Evolutionary conservation across 2,888 invertebrate species (phyloP).

Genomic region (Euzetes globulus): DNA sequence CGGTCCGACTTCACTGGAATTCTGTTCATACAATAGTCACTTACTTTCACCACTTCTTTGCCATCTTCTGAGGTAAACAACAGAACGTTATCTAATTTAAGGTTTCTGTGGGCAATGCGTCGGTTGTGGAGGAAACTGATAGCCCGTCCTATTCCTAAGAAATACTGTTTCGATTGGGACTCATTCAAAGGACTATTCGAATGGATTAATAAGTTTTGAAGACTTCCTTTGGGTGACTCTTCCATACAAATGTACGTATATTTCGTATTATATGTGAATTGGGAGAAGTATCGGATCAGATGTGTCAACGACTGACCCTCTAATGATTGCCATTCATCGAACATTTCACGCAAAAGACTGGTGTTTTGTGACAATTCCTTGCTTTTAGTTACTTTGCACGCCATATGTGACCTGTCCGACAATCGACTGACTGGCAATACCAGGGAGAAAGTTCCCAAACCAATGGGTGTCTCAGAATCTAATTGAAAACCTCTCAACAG

Average conservation of each 20-base stretch:
- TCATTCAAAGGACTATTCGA: background rate
- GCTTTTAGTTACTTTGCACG: background rate
- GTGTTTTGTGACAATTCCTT: background rate
- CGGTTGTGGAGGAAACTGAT: background rate
- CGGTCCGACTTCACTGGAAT: background rate
- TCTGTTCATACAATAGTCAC: conserved; percentile 5
- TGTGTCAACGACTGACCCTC: background rate
- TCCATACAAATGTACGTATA: background rate
- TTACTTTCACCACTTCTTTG: conserved; percentile 3
- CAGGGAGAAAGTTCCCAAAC: background rate
- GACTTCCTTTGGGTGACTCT: background rate
- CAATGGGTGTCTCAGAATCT: background rate
- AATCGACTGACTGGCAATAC: background rate
- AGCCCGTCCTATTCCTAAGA: background rate
- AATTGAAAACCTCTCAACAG: background rate
- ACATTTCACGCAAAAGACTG: background rate
- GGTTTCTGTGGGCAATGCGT: background rate
- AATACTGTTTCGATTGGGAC: background rate
- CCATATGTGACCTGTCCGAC: background rate
- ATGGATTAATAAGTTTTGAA: background rate
- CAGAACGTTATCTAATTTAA: conserved; percentile 10
- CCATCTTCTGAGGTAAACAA: background rate
- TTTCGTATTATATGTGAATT: background rate
- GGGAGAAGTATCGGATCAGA: background rate
- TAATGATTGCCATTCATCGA: background rate